Evolutionary conservation across 2,113 vertebrate species (phyloP).

Genomic region (Cebus imitator): DNA sequence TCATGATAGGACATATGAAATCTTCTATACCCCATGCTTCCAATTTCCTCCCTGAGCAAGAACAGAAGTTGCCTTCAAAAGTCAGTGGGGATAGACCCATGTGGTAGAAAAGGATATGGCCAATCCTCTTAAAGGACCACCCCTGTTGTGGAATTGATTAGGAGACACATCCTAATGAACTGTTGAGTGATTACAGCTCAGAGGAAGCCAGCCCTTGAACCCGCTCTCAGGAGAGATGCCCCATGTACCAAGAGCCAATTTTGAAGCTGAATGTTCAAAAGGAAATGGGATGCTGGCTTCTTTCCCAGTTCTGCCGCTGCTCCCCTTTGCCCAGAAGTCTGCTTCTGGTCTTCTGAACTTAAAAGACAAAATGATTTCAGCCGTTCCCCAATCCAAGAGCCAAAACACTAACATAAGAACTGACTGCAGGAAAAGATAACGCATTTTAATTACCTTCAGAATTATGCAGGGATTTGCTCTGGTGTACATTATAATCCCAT

Average conservation of each 20-base stretch:
- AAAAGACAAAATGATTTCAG: constrained; percentile 72
- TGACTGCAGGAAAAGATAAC: constrained; percentile 66
- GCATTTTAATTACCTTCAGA: constrained; percentile 91
- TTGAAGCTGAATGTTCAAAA: background rate
- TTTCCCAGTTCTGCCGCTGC: constrained; percentile 35
- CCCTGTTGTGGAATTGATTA: constrained; percentile 33
- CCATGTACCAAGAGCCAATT: background rate
- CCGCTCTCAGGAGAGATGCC: constrained; percentile 15
- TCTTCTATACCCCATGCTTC: background rate
- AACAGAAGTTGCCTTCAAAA: background rate
- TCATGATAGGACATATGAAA: background rate
- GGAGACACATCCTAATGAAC: constrained; percentile 50
- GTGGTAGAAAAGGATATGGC: background rate
- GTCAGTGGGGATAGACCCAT: background rate
- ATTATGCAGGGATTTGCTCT: constrained; percentile 93
- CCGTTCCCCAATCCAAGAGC: constrained; percentile 59
- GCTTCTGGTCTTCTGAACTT: constrained; percentile 70
- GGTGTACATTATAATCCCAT: constrained; percentile 96
- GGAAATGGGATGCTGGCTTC: constrained; percentile 44
- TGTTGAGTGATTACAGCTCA: constrained; percentile 48
- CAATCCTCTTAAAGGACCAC: background rate
- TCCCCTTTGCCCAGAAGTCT: constrained; percentile 58
- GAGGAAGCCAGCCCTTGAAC: constrained; percentile 45
- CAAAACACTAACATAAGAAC: constrained; percentile 71
- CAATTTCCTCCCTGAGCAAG: background rate